Evolutionary conservation across 1,140 invertebrate genomes (phyloP).

Genomic region (Asbolus verrucosus): DNA sequence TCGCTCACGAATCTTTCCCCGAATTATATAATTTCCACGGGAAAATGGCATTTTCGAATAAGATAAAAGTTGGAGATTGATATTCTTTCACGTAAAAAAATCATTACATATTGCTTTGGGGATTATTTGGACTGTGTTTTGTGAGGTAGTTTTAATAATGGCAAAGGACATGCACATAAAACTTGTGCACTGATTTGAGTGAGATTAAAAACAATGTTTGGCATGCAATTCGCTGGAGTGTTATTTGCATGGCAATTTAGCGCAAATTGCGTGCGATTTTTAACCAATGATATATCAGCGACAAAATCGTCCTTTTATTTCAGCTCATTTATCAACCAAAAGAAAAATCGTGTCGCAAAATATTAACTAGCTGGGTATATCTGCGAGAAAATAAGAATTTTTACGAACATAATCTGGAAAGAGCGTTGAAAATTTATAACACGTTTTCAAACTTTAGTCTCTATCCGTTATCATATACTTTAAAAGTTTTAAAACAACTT

Average conservation of each 20-base stretch:
- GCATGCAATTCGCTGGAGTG: slow-evolving; percentile 27
- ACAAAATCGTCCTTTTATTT: slow-evolving; percentile 13
- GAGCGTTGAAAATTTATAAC: slow-evolving; percentile 47
- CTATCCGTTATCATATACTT: slow-evolving; percentile 45
- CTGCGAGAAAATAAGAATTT: slow-evolving; percentile 33
- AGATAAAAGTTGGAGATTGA: not conserved
- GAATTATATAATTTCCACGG: slow-evolving; percentile 10
- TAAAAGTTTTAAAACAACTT: slow-evolving; percentile 45
- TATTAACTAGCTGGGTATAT: slow-evolving; percentile 4
- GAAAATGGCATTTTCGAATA: not conserved
- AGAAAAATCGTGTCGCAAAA: slow-evolving; percentile 22
- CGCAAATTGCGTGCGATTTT: slow-evolving; percentile 20
- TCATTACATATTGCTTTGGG: not conserved
- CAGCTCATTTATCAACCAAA: not conserved
- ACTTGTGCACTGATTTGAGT: not conserved
- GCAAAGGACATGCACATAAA: slow-evolving; percentile 13
- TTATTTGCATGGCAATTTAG: slow-evolving; percentile 11
- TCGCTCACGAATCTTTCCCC: not conserved
- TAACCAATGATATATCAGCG: not conserved
- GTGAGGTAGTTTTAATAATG: not conserved
- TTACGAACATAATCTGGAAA: slow-evolving; percentile 27
- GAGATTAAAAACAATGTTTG: slow-evolving; percentile 32
- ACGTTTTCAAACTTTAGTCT: slow-evolving; percentile 46
- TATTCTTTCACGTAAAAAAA: not conserved
- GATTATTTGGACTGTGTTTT: not conserved